Evolutionary conservation across 2,888 invertebrate species (phyloP).

Genomic region (Zygogramma bicolorata): DNA sequence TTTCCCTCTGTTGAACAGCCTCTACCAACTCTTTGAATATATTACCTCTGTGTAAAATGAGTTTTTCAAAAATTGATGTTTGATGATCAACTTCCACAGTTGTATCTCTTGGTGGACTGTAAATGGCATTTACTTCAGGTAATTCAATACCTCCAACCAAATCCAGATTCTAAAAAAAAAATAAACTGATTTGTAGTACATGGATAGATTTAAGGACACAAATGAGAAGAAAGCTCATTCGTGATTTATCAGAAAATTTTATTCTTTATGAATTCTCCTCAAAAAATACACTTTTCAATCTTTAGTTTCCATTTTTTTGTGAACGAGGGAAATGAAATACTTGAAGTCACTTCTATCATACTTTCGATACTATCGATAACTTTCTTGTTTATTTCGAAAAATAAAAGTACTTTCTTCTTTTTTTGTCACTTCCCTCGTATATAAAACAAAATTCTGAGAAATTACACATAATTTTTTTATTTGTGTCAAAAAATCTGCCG

Average conservation of each 20-base stretch:
- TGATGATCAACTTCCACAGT: background rate
- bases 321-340: background rate
- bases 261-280: background rate
- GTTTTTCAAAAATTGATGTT: background rate
- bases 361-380: background rate
- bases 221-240: background rate
- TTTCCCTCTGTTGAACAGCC: background rate
- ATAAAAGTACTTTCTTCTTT: background rate
- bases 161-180: background rate
- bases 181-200: background rate
- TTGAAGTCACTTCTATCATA: background rate
- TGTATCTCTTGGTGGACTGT: background rate
- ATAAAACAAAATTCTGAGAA: background rate
- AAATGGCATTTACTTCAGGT: background rate
- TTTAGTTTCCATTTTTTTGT: background rate
- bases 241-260: background rate
- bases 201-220: background rate
- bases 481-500: background rate
- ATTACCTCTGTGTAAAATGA: background rate
- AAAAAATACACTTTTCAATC: background rate
- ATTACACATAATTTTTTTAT: background rate
- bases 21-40: background rate
- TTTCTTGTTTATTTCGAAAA: background rate
- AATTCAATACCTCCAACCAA: background rate
- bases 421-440: background rate